phyloP scores from a whole-genome alignment of 2,113 vertebrate genomes.

The Manacus vitellinus region DNA sequence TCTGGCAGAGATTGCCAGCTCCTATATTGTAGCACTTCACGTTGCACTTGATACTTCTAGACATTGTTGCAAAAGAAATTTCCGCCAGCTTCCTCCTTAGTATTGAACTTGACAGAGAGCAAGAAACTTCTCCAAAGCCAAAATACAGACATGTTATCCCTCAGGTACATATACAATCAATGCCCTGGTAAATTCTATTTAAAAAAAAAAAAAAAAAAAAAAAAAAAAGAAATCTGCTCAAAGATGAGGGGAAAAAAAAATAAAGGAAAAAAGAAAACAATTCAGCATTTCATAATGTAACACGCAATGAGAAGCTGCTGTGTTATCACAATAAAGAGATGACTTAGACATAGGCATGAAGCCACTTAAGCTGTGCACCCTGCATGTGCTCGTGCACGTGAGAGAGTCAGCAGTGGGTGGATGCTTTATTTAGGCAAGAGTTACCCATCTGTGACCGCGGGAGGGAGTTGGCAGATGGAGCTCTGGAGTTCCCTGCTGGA shows the following conservation, averaged over 20 bases:
- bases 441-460: neutral
- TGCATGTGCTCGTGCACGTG: no score
- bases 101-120: neutral
- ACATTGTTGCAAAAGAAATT: neutral
- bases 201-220: neutral
- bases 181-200: neutral
- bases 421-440: neutral
- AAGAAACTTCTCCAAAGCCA: neutral
- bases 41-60: neutral
- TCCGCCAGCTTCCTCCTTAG: neutral
- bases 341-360: neutral
- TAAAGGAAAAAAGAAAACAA: neutral
- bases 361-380: no score
- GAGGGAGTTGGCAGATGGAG: neutral
- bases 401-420: neutral
- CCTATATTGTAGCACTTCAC: neutral
- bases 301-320: neutral
- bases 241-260: fast-evolving
- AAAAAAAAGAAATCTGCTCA: neutral
- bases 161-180: fast-evolving
- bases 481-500: neutral
- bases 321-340: neutral
- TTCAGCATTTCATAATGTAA: neutral
- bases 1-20: neutral
- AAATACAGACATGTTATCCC: neutral